Base-by-base conservation (phyloP, 2,113 vertebrate species). In the Copsychus sechellarum region DNA sequence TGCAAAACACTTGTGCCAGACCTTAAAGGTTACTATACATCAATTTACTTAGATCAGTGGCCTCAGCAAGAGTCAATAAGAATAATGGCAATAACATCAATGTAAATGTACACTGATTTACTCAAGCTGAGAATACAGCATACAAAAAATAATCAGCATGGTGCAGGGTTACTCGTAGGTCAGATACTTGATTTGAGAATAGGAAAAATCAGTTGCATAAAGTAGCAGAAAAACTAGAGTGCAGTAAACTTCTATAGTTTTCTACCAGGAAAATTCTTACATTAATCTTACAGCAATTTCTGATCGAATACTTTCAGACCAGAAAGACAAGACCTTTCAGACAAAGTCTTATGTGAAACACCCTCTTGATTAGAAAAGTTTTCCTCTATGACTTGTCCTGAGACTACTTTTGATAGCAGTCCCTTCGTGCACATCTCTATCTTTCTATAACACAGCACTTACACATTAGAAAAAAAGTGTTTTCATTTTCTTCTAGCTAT, bases 1-100 rank as follows among this genome's bases (percentile, higher is more conserved):
- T 92, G 86, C 36, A 86, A 91, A 95, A 93, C 40, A 97, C 61
- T 95, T 25, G 31, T 94, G 77, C 67, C 71, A 96, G 74, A n/a
- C n/a, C 93, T 92, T 67, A 88, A 71, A 93, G 90, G 38, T 94
- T 95, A 73, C 51, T 92, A 93, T 94, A 80, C 40, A 79, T 57
- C 92, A 93, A 88, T 79, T 95, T 93, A 48, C 72, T 61, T 51
- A 90, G 15, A 53, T 83, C 54, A 78, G 70, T 79, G 81, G 36
- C 26, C 38, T 93, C 47, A 62, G 28, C 34, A 73, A 64, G 36
- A 73, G n/a, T 69, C 71, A 91, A 36, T 90, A 81, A 71, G n/a
- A 86, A 43, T 64, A 84, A 88, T 17, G n/a, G 45, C 23, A 96
- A 70, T 47, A 77, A 67, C 56, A 50, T 10, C 43, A 71, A n/a